Evolutionary conservation across 2,113 vertebrate genomes (phyloP), one percentile per base, ranked within the genome.

Genomic region (Echinops telfairi): DNA sequence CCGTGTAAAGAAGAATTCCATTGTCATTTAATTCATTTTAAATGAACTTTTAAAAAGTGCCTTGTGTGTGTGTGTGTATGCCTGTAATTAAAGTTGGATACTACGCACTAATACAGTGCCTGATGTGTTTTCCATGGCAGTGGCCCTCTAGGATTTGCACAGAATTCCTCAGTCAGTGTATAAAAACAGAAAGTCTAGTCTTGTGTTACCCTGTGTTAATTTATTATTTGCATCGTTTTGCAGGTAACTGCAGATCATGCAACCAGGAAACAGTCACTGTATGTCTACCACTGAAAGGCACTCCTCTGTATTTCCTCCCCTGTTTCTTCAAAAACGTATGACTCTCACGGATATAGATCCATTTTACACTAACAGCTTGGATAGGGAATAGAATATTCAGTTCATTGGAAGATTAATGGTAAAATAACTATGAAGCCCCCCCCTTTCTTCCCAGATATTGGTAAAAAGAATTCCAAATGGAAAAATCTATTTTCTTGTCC

Each of bases 381-480:
- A 60, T 73, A 17, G 43, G 68, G 11, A 76, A 71, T n/a, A 16
- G 70, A 88, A 19, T 60, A 64, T 20, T 79, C 36, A 53, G 7
- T 88, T 86, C 79, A 60, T 60, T 70, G 89, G 27, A 80, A 88
- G 36, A 1, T 76, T 84, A 88, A 70, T 40, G 4, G 4, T 87
- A 78, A 90, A 78, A 92, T 22, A 78, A 53, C 22, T 22, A 9
- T 0, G 14, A 83, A 82, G 31, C 3, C 17, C 47, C 80, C 92
- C 79, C 85, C 40, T 40, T 40, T 40, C 40, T 23, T 12, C 76
- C 43, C 22, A 75, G 40, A 73, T 78, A 3, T 60, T 60, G 31
- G 38, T 85, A 84, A 86, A 90, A 92, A 71, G 33, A 75, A 36
- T 91, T 85, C 70, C 62, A 66, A 25, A 31, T n/a, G 71, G 47